phyloP scores from a whole-genome alignment of 2,797 vertebrate genomes.

The Miichthys miiuy region DNA sequence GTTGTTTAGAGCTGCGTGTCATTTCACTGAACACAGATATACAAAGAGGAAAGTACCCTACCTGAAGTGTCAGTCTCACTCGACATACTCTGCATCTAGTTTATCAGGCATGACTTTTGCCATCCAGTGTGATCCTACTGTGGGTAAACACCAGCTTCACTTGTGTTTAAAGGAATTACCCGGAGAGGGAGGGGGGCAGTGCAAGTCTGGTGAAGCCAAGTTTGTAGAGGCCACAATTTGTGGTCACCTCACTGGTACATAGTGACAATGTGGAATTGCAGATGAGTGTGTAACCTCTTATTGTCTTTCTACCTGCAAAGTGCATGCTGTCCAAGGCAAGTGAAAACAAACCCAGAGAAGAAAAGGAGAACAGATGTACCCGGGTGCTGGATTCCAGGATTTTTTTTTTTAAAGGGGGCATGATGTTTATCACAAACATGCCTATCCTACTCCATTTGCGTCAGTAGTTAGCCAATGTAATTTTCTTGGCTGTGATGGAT shows the following conservation, averaged over 20 bases:
- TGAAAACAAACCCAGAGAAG: constrained; percentile 56
- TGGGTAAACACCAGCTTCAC: constrained; percentile 36
- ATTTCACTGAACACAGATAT: background rate
- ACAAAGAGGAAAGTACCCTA: constrained; percentile 2
- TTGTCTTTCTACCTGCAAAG: constrained; percentile 52
- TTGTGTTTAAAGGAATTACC: constrained; percentile 36
- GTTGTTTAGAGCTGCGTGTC: constrained; percentile 12
- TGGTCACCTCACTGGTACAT: constrained; percentile 36
- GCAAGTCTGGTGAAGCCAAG: constrained; percentile 43
- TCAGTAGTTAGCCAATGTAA: constrained; percentile 49
- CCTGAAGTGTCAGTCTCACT: constrained; percentile 33
- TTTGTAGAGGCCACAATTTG: constrained; percentile 55
- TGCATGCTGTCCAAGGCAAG: constrained; percentile 29
- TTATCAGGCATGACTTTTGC: constrained; percentile 40
- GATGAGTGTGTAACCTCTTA: constrained; percentile 49
- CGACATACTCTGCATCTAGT: constrained; percentile 2
- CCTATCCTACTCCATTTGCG: constrained; percentile 41
- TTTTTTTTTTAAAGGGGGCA: background rate
- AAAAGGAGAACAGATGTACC: constrained; percentile 23
- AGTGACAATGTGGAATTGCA: constrained; percentile 51
- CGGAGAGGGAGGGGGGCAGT: constrained; percentile 30
- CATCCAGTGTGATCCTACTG: constrained; percentile 26
- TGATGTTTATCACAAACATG: constrained; percentile 38
- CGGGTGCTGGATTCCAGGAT: background rate
- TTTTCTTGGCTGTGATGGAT: constrained; percentile 52